A percentile compares a stretch with the other conserved stretches of the same genome.
Conservation (phyloP, 2,888 invertebrate species). For the Eupsilia transversa region DNA sequence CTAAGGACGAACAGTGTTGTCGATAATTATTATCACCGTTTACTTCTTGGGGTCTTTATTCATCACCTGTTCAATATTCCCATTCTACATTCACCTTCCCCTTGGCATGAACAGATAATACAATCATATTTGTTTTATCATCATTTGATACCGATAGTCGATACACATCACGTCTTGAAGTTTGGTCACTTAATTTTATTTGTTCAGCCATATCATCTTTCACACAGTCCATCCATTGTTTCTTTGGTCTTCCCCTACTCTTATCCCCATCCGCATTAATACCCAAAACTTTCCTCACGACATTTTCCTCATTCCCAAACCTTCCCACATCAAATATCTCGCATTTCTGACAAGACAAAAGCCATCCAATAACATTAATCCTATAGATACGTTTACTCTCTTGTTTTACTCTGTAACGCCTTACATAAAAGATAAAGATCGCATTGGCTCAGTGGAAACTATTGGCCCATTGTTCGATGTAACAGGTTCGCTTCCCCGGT, state of each 20-base stretch:
- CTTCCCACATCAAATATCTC: neutral
- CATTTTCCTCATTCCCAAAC: neutral
- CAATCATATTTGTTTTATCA: too few relatives aligned
- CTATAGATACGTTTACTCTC: conserved; percentile 29
- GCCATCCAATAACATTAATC: conserved; percentile 11
- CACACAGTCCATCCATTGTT: neutral
- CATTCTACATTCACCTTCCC: too few relatives aligned
- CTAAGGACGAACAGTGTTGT: too few relatives aligned
- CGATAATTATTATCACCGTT: too few relatives aligned
- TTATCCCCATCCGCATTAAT: neutral
- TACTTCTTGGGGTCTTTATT: too few relatives aligned
- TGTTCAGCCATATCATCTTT: neutral
- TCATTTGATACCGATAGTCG: too few relatives aligned
- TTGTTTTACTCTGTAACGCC: conserved; percentile 21
- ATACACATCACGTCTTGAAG: too few relatives aligned
- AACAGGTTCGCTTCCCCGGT: conserved; percentile 68
- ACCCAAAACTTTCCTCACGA: too few relatives aligned
- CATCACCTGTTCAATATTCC: too few relatives aligned
- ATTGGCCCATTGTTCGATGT: conserved; percentile 71
- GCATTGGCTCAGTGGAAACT: conserved; percentile 66
- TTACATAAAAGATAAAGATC: conserved; percentile 66
- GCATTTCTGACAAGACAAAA: conserved; percentile 4
- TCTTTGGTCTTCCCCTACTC: too few relatives aligned
- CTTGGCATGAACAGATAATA: too few relatives aligned
- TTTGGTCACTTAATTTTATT: too few relatives aligned